phyloP scores from a whole-genome alignment of 2,113 vertebrate species.

The Prionailurus viverrinus region DNA sequence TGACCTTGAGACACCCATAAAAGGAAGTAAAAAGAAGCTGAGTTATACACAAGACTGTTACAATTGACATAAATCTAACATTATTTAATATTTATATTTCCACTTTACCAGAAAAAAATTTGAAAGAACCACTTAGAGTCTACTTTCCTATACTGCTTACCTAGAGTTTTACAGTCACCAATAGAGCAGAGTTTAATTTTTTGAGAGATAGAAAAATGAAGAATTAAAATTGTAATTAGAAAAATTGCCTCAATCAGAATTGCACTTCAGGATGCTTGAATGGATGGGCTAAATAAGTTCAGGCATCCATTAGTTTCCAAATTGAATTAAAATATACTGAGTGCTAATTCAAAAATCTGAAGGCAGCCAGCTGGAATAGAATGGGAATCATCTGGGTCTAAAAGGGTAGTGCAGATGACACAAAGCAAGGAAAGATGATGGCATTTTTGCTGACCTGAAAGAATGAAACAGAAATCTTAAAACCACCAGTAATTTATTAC shows the following conservation, averaged over 20 bases:
- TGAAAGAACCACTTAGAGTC: background rate
- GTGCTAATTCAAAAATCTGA: slow-evolving; percentile 76
- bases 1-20: background rate
- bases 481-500: slow-evolving; percentile 74
- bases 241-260: slow-evolving; percentile 79
- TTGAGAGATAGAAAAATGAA: slow-evolving; percentile 69
- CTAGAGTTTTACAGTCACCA: slow-evolving; percentile 36
- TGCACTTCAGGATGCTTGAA: slow-evolving; percentile 78
- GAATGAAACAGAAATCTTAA: slow-evolving; percentile 70
- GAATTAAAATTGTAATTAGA: slow-evolving; percentile 80
- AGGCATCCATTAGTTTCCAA: slow-evolving; percentile 80
- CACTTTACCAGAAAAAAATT: background rate
- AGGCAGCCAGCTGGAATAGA: slow-evolving; percentile 76
- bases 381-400: slow-evolving; percentile 54
- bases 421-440: slow-evolving; percentile 65
- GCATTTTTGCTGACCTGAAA: slow-evolving; percentile 74
- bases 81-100: slow-evolving; percentile 6
- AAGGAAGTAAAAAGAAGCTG: background rate
- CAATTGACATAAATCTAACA: background rate
- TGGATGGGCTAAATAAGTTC: slow-evolving; percentile 78
- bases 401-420: slow-evolving; percentile 30
- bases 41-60: background rate
- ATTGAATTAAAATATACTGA: slow-evolving; percentile 81
- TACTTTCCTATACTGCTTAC: background rate
- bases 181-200: slow-evolving; percentile 53